Evolutionary conservation across 2,113 vertebrate species (phyloP).

Genomic region (Engraulis encrasicolus): DNA sequence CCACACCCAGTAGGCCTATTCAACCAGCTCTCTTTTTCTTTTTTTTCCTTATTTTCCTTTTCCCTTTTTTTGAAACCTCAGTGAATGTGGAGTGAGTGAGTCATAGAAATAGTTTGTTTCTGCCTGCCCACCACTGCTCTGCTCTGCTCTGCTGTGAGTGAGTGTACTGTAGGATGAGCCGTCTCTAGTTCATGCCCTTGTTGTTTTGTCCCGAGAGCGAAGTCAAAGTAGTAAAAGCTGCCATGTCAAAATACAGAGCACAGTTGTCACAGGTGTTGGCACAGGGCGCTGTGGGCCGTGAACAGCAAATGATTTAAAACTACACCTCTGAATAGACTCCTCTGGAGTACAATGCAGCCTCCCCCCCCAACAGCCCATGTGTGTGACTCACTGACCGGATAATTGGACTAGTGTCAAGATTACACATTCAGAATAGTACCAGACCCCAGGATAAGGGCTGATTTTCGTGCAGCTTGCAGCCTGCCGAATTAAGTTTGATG

Average conservation of each 20-base stretch:
- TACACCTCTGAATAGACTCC: background rate
- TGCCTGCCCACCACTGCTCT: background rate
- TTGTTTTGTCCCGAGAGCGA: background rate
- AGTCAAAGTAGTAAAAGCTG: background rate
- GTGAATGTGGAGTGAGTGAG: conserved; percentile 46
- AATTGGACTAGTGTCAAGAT: background rate
- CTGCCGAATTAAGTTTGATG: background rate
- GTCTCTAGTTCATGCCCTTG: background rate
- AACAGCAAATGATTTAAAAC: background rate
- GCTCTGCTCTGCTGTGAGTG: background rate
- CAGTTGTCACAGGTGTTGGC: background rate
- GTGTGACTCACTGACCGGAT: background rate
- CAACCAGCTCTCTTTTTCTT: conserved; percentile 16
- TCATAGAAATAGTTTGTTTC: conserved; percentile 33
- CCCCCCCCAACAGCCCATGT: background rate
- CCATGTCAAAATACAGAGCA: background rate
- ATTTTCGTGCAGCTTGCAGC: background rate
- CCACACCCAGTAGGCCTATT: conserved; percentile 40
- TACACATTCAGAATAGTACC: background rate
- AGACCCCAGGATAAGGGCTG: background rate
- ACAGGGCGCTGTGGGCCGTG: background rate
- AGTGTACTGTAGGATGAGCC: too few relatives aligned
- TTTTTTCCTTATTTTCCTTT: background rate
- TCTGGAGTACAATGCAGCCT: background rate
- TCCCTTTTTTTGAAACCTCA: background rate